Evolutionary conservation across 2,888 invertebrate genomes (phyloP), one percentile per base, ranked within the genome.

Genomic region (Boloria euphrosyne): DNA sequence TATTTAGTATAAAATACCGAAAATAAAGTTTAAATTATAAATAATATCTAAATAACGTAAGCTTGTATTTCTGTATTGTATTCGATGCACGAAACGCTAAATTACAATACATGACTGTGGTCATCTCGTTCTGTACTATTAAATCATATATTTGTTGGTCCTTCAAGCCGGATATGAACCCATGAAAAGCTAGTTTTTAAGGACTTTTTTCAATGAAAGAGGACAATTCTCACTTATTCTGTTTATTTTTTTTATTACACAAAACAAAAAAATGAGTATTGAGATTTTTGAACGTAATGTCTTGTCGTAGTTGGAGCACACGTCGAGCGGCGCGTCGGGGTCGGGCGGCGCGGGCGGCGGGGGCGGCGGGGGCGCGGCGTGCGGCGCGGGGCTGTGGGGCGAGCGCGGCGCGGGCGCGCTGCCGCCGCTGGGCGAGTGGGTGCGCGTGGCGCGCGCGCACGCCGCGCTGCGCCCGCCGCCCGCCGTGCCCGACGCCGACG

Each of bases 371-470:
- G 86, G 80, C 31, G 73, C 75, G 2, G 87, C 78, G 0, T 81
- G 83, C 27, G 80, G 81, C n/a, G 81, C 85, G 65, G 86, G 94
- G 76, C 91, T 97, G 72, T 97, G 97, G 83, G 97, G 97, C 71
- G 97, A 96, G 87, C 93, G 97, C 62, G 97, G 97, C 0, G 97
- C 97, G 75, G 96, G 97, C 13, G 97, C 97, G 0, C 89, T 97
- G 71, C 98, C 98, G 0, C 98, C 98, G 13, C 90, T 98, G 68
- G 95, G 96, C n/a, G 98, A 98, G 88, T 98, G 98, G 98, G 90
- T 97, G 73, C 93, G 98, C 14, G 97, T 96, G 0, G 95, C 96
- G 5, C 94, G 95, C 0, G 96, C 97, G 2, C 97, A 97, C 86
- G 95, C 97, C 0, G 95, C 96, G 72, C 95, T 97, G 80, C 93